phyloP scores from a whole-genome alignment of 2,113 vertebrate genomes.

The Oryzias celebensis region DNA sequence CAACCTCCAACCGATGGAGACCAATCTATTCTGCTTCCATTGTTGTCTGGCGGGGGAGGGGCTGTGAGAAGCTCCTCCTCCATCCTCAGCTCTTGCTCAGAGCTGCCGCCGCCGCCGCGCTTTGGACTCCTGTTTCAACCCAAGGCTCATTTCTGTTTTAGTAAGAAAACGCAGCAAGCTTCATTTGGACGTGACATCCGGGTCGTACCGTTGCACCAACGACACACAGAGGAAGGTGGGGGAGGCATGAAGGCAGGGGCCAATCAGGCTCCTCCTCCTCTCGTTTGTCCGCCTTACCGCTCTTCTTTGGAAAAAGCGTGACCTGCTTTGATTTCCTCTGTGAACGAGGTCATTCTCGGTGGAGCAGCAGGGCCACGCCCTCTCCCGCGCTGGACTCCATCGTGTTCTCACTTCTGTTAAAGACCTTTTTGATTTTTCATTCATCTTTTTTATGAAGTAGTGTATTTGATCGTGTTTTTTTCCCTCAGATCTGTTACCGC shows the following conservation, averaged over 20 bases:
- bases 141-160: conserved; percentile 69
- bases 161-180: conserved; percentile 82
- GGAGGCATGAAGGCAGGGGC: neutral
- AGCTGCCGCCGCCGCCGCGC: conserved; percentile 68
- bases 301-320: conserved; percentile 23
- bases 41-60: conserved; percentile 42
- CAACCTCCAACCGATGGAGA: conserved; percentile 43
- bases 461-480: conserved; percentile 22
- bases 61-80: conserved; percentile 43
- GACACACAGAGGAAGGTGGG: conserved; percentile 17
- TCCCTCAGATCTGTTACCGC: conserved; percentile 62
- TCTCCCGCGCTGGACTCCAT: conserved; percentile 76
- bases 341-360: conserved; percentile 55
- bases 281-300: neutral
- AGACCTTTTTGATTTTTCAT: conserved; percentile 52
- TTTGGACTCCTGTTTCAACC: conserved; percentile 77
- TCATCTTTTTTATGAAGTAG: conserved; percentile 7
- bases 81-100: conserved; percentile 80
- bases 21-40: conserved; percentile 70
- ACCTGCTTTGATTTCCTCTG: conserved; percentile 30
- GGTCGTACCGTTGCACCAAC: conserved; percentile 75
- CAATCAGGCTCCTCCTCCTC: neutral
- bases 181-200: conserved; percentile 82
- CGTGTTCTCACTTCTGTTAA: conserved; percentile 74
- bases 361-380: conserved; percentile 54